Conservation (phyloP, 2,797 vertebrate species). For the Knipowitschia caucasica region DNA sequence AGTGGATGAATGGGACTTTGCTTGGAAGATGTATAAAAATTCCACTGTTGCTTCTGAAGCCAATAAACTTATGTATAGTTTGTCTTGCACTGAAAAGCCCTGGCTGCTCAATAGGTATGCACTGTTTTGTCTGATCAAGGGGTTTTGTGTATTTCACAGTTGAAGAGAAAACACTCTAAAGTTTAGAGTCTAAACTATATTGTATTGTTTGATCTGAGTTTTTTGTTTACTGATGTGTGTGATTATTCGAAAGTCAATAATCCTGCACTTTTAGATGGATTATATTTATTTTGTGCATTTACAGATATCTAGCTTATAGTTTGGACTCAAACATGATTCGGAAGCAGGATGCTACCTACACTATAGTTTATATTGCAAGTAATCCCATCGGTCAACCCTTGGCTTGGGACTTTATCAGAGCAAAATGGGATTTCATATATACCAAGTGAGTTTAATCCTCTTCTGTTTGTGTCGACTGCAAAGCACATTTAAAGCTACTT, state of each 20-base stretch:
- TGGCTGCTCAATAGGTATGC: conserved; percentile 86
- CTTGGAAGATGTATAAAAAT: conserved; percentile 72
- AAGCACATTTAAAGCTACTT: background rate
- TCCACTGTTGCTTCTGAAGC: conserved; percentile 76
- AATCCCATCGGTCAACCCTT: conserved; percentile 81
- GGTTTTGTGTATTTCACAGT: background rate
- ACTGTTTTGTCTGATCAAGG: too few relatives aligned
- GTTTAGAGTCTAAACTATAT: too few relatives aligned
- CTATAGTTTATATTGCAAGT: conserved; percentile 73
- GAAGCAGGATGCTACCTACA: conserved; percentile 77
- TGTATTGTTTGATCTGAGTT: too few relatives aligned
- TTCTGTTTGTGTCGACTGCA: background rate
- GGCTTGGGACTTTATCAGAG: conserved; percentile 85
- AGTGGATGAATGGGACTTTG: conserved; percentile 80
- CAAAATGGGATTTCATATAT: conserved; percentile 76
- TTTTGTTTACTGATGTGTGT: too few relatives aligned
- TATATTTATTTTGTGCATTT: conserved; percentile 16
- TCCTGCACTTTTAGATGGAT: too few relatives aligned
- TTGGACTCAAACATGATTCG: conserved; percentile 78
- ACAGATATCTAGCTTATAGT: conserved; percentile 82
- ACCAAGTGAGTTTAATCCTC: conserved; percentile 74
- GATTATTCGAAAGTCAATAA: too few relatives aligned
- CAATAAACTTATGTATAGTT: conserved; percentile 76
- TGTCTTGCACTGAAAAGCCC: conserved; percentile 78
- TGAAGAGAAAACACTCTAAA: background rate